A percentile compares a stretch with the other conserved stretches of the same genome.
Evolutionary conservation across 2,113 vertebrate genomes (phyloP).

Genomic region (Stigmatopora nigra): DNA sequence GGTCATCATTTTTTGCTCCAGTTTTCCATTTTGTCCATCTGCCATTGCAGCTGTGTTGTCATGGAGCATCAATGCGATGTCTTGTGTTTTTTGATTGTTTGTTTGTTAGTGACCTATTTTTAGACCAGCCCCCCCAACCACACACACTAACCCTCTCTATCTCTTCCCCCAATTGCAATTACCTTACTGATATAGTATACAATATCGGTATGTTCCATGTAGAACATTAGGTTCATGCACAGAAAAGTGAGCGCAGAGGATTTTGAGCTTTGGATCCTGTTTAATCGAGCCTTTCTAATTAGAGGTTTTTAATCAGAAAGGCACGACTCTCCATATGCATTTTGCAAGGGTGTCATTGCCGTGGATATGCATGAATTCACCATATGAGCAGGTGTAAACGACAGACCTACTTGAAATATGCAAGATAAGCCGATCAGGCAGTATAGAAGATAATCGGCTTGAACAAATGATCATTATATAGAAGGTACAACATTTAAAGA

Average conservation of each 20-base stretch:
- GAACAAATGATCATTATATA: constrained; percentile 33
- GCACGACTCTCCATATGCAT: background rate
- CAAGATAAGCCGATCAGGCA: constrained; percentile 52
- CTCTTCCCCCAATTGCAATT: constrained; percentile 38
- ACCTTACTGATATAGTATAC: no score
- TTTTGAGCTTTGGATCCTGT: no score
- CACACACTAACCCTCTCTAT: constrained; percentile 36
- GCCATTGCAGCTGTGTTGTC: constrained; percentile 60
- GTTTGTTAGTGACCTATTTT: constrained; percentile 64
- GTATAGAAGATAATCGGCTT: constrained; percentile 51
- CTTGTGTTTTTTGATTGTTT: constrained; percentile 17
- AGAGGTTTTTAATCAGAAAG: background rate
- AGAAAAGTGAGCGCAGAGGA: no score
- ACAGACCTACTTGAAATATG: constrained; percentile 21
- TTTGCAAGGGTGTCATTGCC: background rate
- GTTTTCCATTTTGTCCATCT: constrained; percentile 58
- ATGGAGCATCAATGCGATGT: constrained; percentile 42
- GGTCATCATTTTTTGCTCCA: constrained; percentile 50
- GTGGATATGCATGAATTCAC: background rate
- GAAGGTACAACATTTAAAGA: constrained; percentile 45
- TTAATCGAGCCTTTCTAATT: background rate
- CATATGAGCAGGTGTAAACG: constrained; percentile 32
- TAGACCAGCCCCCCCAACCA: constrained; percentile 9
- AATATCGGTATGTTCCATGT: no score
- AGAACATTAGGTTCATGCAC: no score